Conservation (phyloP, 1,140 invertebrate species). For the Apis florea region DNA sequence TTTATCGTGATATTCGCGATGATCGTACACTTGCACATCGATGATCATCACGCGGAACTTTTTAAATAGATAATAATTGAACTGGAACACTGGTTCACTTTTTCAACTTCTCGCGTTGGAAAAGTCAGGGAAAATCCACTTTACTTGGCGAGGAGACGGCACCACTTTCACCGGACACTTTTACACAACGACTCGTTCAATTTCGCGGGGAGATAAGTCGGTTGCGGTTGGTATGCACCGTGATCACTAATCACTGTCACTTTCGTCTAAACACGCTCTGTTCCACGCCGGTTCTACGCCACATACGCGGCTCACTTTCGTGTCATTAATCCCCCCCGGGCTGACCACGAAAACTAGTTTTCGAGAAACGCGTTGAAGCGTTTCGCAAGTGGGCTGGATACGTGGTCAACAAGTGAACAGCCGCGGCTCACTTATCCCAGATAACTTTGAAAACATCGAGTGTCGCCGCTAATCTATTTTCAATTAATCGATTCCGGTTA, state of each 20-base stretch:
- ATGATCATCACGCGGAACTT: too few relatives aligned
- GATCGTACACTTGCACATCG: too few relatives aligned
- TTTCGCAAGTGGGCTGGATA: conserved; percentile 31
- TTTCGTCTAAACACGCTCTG: conserved; percentile 32
- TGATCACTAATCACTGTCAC: conserved; percentile 55
- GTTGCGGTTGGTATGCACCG: conserved; percentile 13
- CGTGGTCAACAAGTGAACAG: background rate
- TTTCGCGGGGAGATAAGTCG: conserved; percentile 41
- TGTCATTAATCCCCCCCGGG: conserved; percentile 31
- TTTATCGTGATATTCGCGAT: too few relatives aligned
- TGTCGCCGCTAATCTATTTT: background rate
- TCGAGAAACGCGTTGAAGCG: conserved; percentile 24
- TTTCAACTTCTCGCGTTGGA: too few relatives aligned
- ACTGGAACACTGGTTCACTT: too few relatives aligned
- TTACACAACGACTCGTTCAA: conserved; percentile 15
- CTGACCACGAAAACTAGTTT: conserved; percentile 47
- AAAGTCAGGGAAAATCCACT: background rate
- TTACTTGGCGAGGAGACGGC: background rate
- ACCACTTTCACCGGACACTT: conserved; percentile 47
- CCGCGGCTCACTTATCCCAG: background rate
- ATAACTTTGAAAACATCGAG: conserved; percentile 10
- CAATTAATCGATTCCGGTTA: background rate
- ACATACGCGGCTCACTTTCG: conserved; percentile 23
- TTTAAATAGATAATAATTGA: too few relatives aligned
- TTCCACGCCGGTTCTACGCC: background rate